Evolutionary conservation across 2,113 vertebrate genomes (phyloP).

Genomic region (Bos javanicus): DNA sequence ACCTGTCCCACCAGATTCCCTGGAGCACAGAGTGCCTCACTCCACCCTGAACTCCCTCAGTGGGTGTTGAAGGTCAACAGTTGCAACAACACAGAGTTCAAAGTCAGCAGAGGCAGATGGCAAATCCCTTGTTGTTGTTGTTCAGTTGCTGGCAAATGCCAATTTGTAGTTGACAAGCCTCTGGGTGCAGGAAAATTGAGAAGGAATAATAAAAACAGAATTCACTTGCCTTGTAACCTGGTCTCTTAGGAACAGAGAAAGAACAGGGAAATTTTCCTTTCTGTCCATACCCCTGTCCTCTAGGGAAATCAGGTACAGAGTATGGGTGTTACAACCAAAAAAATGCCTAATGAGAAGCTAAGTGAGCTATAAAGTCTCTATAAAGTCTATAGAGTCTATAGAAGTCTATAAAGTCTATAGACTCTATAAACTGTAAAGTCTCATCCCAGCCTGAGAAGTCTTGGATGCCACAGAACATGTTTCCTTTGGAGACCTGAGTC

Average conservation of each 20-base stretch:
- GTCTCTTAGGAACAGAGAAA: not conserved
- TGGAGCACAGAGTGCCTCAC: not conserved
- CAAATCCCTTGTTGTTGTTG: not conserved
- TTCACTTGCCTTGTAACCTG: not conserved
- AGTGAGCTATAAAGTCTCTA: not conserved
- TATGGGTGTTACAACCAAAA: not conserved
- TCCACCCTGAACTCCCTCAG: not conserved
- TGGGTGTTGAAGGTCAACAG: not conserved
- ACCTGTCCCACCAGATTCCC: not conserved
- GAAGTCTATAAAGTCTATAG: no score
- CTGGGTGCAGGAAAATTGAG: not conserved
- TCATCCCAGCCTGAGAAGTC: not conserved
- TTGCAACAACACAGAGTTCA: not conserved
- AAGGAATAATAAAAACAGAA: not conserved
- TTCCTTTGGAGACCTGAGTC: not conserved
- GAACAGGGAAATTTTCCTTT: not conserved
- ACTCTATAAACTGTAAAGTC: not conserved
- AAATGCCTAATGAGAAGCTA: not conserved
- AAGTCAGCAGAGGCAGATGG: not conserved
- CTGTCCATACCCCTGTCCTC: not conserved
- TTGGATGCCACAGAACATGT: not conserved
- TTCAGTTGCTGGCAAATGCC: not conserved
- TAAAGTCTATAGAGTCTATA: no score
- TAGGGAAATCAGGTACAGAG: not conserved
- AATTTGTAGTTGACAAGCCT: not conserved